Base-by-base conservation (phyloP, 2,888 invertebrate genomes). In the Folsomia manolachei region DNA sequence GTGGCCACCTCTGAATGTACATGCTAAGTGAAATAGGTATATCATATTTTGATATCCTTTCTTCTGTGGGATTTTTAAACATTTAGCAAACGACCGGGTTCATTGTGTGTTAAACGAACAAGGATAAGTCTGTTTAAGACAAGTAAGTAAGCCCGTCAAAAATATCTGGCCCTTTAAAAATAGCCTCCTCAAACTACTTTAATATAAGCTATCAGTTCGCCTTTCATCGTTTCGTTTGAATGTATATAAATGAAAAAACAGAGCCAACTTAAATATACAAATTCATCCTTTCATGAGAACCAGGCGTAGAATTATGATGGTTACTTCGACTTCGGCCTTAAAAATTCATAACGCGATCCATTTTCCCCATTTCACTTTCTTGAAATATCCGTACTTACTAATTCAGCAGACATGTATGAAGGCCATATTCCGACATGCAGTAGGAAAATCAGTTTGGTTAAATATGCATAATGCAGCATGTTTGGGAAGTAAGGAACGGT, bases 151-250 rank as follows among this genome's bases (percentile, higher is more conserved):
- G 14, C 39, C 39, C 39, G 39, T 39, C 39, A 62, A 24, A 62
- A 21, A 62, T 21, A 62, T 62, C 62, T 24, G 25, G 62, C 62
- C 62, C 62, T 21, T 62, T 62, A 62, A 21, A 62, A 62, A 62
- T 62, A 62, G 62, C 62, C 25, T 24, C 39, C 14, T 14, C 39
- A n/a, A n/a, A n/a, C n/a, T n/a, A 9, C 39, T 4, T 39, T 14
- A 39, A 14, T 39, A 62, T 62, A 62, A 62, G 25, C 19, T 62
- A 62, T 62, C 62, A 21, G 24, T 62, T 62, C 62, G 14, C 62
- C 62, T 62, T 62, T 62, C 62, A 62, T 62, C 62, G 24, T 62
- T 62, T 62, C 62, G 39, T 39, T 19, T 62, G n/a, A n/a, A 60
- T 60, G 19, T 24, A n/a, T n/a, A n/a, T n/a, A n/a, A n/a, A n/a